Evolutionary conservation across 2,113 vertebrate species (phyloP).

Genomic region (Syngnathus scovelli): DNA sequence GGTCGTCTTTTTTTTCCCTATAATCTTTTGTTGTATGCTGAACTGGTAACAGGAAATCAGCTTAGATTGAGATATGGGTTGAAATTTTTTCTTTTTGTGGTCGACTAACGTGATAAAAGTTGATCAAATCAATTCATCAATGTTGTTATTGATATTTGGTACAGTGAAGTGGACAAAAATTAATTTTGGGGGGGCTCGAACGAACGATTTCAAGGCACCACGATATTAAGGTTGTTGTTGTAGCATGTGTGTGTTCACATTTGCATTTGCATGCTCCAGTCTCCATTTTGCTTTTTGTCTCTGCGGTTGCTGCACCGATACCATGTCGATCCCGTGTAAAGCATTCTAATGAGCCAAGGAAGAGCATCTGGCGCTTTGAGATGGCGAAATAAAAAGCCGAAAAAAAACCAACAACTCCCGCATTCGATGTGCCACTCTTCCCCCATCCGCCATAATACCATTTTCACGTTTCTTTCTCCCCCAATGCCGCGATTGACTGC

Average conservation of each 20-base stretch:
- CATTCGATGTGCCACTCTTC: constrained; percentile 63
- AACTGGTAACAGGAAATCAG: not conserved
- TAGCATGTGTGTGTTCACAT: constrained; percentile 1
- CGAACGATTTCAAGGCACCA: not conserved
- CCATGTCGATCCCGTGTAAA: constrained; percentile 67
- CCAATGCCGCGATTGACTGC: constrained; percentile 66
- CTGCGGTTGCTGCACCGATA: constrained; percentile 62
- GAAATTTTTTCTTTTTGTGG: not conserved
- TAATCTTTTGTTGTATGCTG: not conserved
- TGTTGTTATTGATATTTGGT: too few species aligned
- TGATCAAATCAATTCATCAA: too few species aligned
- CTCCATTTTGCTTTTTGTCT: constrained; percentile 70
- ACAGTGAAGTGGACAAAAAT: too few species aligned
- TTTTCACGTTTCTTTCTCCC: constrained; percentile 69
- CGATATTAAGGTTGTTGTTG: not conserved
- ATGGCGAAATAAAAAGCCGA: constrained; percentile 19
- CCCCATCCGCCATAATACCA: constrained; percentile 52
- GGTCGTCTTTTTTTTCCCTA: not conserved
- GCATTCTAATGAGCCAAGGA: constrained; percentile 73
- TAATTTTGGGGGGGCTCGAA: too few species aligned
- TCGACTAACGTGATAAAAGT: not conserved
- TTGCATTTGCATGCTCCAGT: constrained; percentile 42
- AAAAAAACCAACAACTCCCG: constrained; percentile 30
- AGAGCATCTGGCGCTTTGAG: constrained; percentile 80
- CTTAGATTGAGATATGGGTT: too few species aligned